These are phyloP conservation scores for Ariolimax columbianus DNA, from an alignment of 2,888 invertebrate genomes.

Conservation along the genomic window DNA sequence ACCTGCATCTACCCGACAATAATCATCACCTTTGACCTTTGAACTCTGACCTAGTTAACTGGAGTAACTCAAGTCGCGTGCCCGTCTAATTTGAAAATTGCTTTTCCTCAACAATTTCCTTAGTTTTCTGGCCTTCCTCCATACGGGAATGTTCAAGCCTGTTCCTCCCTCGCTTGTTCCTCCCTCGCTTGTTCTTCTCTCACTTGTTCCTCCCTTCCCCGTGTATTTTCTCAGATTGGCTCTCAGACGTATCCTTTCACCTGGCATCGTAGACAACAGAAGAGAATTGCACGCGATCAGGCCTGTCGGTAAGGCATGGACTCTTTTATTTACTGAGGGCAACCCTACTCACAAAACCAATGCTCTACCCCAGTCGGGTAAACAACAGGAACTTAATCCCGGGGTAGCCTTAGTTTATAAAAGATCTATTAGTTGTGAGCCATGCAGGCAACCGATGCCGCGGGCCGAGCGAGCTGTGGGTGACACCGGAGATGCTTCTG, in stretches of 20 bases:
- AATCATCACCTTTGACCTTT: neutral
- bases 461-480: neutral
- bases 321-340: neutral
- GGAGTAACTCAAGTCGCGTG: neutral
- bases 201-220: neutral
- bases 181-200: neutral
- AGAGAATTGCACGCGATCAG: neutral
- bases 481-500: too few species aligned
- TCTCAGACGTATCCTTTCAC: conserved; percentile 3
- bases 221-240: too few species aligned
- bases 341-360: neutral
- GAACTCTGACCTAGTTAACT: conserved; percentile 1
- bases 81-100: conserved; percentile 27
- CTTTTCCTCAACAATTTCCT: neutral
- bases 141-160: neutral
- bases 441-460: neutral
- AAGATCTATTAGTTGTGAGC: conserved; percentile 9
- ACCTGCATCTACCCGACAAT: neutral
- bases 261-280: conserved; percentile 33
- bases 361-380: neutral
- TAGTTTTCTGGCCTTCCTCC: neutral
- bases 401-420: neutral
- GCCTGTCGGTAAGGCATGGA: conserved; percentile 3
- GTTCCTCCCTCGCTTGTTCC: neutral
- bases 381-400: neutral